These are phyloP conservation scores for Pao palembangensis DNA, from an alignment of 2,113 vertebrate genomes.

Conservation along the genomic window DNA sequence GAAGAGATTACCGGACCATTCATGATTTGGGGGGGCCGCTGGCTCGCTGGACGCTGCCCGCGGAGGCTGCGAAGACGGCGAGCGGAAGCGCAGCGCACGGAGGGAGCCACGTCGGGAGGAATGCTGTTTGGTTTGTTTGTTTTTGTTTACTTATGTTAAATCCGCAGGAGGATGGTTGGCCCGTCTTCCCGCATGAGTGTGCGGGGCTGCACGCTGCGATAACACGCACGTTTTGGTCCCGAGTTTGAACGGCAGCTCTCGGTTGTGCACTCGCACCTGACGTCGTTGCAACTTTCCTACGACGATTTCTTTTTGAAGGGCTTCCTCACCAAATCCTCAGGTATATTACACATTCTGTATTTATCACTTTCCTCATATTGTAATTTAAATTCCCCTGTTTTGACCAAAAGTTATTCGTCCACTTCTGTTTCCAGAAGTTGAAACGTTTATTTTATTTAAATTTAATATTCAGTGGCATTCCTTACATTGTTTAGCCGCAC, in stretches of 20 bases:
- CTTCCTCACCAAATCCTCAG: constrained; percentile 15
- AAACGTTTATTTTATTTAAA: background rate
- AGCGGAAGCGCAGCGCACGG: constrained; percentile 9
- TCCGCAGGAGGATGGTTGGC: too few species aligned
- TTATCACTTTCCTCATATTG: background rate
- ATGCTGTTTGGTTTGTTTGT: constrained; percentile 1
- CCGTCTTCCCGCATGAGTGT: too few species aligned
- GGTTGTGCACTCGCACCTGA: constrained; percentile 5
- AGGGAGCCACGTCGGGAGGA: background rate
- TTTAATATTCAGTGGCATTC: constrained; percentile 3
- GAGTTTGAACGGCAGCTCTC: too few species aligned
- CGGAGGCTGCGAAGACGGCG: constrained; percentile 17
- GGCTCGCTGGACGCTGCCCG: constrained; percentile 35
- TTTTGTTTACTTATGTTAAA: too few species aligned
- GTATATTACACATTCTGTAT: background rate
- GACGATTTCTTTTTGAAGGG: background rate
- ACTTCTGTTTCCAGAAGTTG: background rate
- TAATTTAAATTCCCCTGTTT: background rate
- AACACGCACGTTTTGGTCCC: too few species aligned
- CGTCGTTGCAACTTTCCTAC: constrained; percentile 25
- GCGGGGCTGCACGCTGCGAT: too few species aligned
- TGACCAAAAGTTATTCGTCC: background rate
- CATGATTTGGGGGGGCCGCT: constrained; percentile 55
- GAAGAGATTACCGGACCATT: constrained; percentile 74
- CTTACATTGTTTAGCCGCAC: constrained; percentile 22